Conservation (phyloP, 2,888 invertebrate species). For the Drosophila differens region DNA sequence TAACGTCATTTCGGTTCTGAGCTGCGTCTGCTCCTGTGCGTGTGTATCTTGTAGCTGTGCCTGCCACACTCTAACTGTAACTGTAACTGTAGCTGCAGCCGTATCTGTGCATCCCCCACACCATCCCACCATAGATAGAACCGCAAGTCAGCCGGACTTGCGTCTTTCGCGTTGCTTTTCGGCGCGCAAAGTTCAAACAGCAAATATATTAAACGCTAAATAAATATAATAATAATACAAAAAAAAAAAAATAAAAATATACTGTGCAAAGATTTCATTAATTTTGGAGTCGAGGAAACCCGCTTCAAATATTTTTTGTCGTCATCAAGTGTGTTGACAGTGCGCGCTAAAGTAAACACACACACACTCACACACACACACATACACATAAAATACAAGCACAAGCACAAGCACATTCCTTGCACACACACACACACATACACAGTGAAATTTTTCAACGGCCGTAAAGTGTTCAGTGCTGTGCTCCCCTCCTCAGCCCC, state of each 20-base stretch:
- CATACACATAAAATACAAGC: slow-evolving; percentile 32
- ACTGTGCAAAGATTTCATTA: slow-evolving; percentile 15
- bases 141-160: slow-evolving; percentile 56
- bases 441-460: slow-evolving; percentile 44
- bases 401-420: slow-evolving; percentile 32
- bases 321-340: slow-evolving; percentile 51
- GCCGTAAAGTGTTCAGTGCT: slow-evolving; percentile 68
- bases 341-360: slow-evolving; percentile 66
- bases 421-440: slow-evolving; percentile 4
- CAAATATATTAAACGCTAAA: not conserved
- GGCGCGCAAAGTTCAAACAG: slow-evolving; percentile 30
- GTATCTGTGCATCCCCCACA: not conserved
- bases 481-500: slow-evolving; percentile 17
- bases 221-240: slow-evolving; percentile 9
- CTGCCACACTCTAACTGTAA: slow-evolving; percentile 4
- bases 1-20: slow-evolving; percentile 65
- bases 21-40: slow-evolving; percentile 45
- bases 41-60: slow-evolving; percentile 35
- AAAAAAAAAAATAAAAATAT: slow-evolving; percentile 1
- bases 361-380: slow-evolving; percentile 34
- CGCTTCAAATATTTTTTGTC: slow-evolving; percentile 16
- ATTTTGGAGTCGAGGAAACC: slow-evolving; percentile 55
- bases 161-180: slow-evolving; percentile 42
- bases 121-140: not conserved
- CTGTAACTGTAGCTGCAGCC: not conserved